Evolutionary conservation across 2,888 invertebrate species (phyloP).

Genomic region (Magallana nippona): DNA sequence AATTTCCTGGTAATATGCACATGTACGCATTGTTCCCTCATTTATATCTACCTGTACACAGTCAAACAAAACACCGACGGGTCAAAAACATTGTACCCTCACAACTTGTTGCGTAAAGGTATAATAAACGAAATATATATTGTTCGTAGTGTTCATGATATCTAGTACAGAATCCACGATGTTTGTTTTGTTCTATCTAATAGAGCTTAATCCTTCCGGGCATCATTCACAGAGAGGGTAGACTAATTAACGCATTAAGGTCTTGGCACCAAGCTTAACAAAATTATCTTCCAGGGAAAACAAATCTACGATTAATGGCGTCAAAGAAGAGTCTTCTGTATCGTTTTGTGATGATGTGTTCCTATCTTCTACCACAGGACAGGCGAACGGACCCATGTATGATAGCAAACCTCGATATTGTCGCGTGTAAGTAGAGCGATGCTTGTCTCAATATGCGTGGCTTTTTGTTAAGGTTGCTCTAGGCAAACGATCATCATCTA

Average conservation of each 20-base stretch:
- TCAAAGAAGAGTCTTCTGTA: neutral
- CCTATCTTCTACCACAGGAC: neutral
- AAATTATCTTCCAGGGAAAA: neutral
- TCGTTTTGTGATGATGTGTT: neutral
- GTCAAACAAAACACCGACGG: too few species aligned
- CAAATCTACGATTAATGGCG: constrained; percentile 6
- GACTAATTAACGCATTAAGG: neutral
- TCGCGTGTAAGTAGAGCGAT: neutral
- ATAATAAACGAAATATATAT: too few species aligned
- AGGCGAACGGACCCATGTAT: neutral
- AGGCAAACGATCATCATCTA: constrained; percentile 3
- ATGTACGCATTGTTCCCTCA: too few species aligned
- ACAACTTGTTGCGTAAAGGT: too few species aligned
- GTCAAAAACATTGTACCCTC: too few species aligned
- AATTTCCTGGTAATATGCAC: too few species aligned
- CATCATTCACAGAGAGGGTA: neutral
- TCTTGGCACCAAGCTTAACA: constrained; percentile 22
- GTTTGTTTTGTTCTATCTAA: neutral
- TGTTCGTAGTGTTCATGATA: too few species aligned
- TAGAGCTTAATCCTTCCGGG: neutral
- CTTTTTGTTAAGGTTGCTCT: neutral
- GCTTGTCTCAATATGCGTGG: neutral
- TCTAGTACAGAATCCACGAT: too few species aligned
- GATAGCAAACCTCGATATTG: neutral
- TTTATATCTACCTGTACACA: too few species aligned